These are phyloP conservation scores for Beris chalybata DNA, from an alignment of 2,888 invertebrate genomes.

Conservation along the genomic window DNA sequence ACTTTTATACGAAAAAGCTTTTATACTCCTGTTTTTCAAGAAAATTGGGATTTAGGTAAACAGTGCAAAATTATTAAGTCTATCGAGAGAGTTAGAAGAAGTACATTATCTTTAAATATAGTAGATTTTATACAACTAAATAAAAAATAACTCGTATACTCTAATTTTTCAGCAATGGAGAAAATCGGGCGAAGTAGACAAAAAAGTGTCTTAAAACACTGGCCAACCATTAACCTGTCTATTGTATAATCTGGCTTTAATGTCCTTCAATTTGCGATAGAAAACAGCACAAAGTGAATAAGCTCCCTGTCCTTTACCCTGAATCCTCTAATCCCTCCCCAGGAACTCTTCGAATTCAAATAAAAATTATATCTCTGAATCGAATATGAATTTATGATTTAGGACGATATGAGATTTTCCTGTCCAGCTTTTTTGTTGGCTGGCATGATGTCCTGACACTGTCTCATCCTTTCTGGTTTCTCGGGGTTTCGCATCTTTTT, in stretches of 20 bases:
- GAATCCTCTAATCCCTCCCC: no score
- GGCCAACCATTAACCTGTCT: no score
- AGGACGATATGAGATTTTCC: conserved; percentile 38
- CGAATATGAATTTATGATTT: conserved; percentile 40
- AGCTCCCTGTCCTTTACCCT: neutral
- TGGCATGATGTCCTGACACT: conserved; percentile 21
- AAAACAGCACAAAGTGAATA: neutral
- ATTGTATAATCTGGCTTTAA: neutral
- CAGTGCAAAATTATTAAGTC: neutral
- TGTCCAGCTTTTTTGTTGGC: conserved; percentile 20
- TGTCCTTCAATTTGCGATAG: neutral
- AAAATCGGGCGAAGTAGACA: no score
- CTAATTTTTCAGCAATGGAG: no score
- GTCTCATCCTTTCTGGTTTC: conserved; percentile 21
- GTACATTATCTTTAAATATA: neutral
- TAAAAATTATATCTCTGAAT: conserved; percentile 36
- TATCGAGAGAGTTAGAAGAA: neutral
- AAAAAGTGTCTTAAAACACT: no score
- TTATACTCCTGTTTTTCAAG: no score
- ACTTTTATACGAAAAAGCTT: no score
- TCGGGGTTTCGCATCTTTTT: neutral
- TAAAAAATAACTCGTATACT: no score
- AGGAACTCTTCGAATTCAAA: conserved; percentile 15
- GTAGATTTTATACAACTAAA: neutral
- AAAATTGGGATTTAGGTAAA: no score